Evolutionary conservation across 23 tunicate species (phyloP), one percentile per base, ranked within the genome.

Genomic region (Ascidia mentula): DNA sequence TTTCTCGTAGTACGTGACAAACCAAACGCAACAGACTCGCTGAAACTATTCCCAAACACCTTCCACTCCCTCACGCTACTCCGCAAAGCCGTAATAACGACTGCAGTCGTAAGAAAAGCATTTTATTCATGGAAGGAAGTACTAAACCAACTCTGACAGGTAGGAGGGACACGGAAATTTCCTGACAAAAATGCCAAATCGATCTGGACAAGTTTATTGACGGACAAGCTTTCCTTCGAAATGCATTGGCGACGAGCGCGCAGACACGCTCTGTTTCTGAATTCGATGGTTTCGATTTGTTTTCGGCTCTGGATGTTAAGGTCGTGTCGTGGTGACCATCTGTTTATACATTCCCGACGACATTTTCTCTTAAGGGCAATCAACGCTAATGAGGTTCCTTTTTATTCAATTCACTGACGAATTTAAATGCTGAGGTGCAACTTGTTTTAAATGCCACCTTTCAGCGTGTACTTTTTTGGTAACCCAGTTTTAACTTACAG

Each of bases 181-280:
- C 65, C 65, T 53, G 7, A 28, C 65, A 53, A 53, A 53, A 53
- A 53, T 53, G 65, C 65, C 65, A 53, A 53, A 53, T 53, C 65
- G 65, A 53, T 53, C 24, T 26, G 65, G 13, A n/a, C n/a, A n/a
- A n/a, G 13, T 26, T 53, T 53, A 53, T 53, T 53, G 7, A 53
- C 1, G 65, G 24, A 9, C 13, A 9, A 9, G 13, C 65, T 6
- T 53, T 53, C 24, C 24, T 28, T 53, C 12, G 65, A 42, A 42
- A 42, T 42, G 53, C 53, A 42, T 15, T 15, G 15, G 53, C 15
- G 53, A 42, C 53, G 65, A 3, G 65, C 65, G 1, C n/a, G 65
- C 24, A 20, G 65, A 28, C 65, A 53, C 65, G 22, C 65, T 53
- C 24, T 6, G 4, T 28, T 9, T 28, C 65, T 9, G 22, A 26